Percentiles rank a stretch among this genome's conserved stretches.
Evolutionary conservation across 2,888 invertebrate species (phyloP).

Genomic region (Caradrina clavipalpis): DNA sequence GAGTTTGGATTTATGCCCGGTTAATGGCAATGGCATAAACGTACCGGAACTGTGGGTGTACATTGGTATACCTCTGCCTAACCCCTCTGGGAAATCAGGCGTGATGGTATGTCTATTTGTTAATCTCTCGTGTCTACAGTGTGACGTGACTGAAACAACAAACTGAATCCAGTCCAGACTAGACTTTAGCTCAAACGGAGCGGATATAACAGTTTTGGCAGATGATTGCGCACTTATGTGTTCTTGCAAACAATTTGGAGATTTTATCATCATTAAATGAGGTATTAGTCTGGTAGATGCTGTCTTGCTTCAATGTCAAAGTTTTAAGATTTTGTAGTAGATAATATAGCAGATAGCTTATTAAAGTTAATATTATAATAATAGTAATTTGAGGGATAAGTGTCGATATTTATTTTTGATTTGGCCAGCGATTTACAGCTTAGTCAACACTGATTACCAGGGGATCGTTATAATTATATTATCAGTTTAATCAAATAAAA

Average conservation of each 20-base stretch:
- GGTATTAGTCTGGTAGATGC: slow-evolving; percentile 25
- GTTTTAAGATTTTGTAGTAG: neutral
- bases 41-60: too few relatives aligned
- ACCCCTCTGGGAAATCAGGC: too few relatives aligned
- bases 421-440: too few relatives aligned
- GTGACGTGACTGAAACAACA: slow-evolving; percentile 11
- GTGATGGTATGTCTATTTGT: too few relatives aligned
- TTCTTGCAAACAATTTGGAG: slow-evolving; percentile 38
- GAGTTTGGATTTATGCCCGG: too few relatives aligned
- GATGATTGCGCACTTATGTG: slow-evolving; percentile 51
- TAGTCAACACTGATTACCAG: neutral
- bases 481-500: neutral
- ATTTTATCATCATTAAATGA: slow-evolving; percentile 44
- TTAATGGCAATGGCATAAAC: too few relatives aligned
- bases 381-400: neutral
- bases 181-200: slow-evolving; percentile 23
- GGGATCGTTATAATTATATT: neutral
- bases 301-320: slow-evolving; percentile 4
- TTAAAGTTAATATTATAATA: too few relatives aligned
- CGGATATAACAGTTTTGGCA: slow-evolving; percentile 60
- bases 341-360: too few relatives aligned
- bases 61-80: too few relatives aligned
- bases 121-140: neutral
- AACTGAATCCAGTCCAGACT: slow-evolving; percentile 35
- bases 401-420: neutral